Evolutionary conservation across 2,888 invertebrate genomes (phyloP), one percentile per base, ranked within the genome.

Genomic region (Himalopsyche kuldschensis): DNA sequence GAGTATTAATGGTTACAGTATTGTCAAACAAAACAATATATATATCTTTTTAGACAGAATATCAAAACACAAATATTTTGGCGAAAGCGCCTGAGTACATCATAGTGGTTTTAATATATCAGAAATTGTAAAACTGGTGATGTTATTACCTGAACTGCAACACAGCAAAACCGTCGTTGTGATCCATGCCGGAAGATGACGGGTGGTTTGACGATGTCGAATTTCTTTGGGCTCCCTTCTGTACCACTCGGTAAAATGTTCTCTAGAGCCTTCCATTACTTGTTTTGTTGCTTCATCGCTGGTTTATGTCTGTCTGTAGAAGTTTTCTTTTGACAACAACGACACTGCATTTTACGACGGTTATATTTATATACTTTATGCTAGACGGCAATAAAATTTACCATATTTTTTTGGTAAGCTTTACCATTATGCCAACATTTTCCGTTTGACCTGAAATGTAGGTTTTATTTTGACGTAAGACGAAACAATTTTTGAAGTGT

Each of bases 241-340:
- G 35, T 35, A 35, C 76, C 76, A 35, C 41, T 32, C 41, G 4
- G 35, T 35, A 35, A 55, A 80, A 80, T 83, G 55, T 79, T 81
- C 79, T 48, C 31, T 81, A 31, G 75, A 78, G 35, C 81, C 84
- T 35, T 47, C 84, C 84, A 84, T 84, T 78, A 84, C 76, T 84
- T 46, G 30, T 47, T n/a, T 79, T 77, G 81, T 81, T 84, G 78
- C 41, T 78, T 79, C 75, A 80, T 80, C 47, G 63, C 41, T 27
- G 41, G 69, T 76, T 76, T 41, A 76, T 76, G 76, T 76, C 24
- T 69, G 69, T 69, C 69, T 69, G 69, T 69, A 11, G 69, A 69
- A 69, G 69, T 69, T 69, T 69, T 69, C 69, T 69, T 69, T 69
- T 69, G 27, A 69, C 69, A 69, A 63, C 63, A 63, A 69, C 69